Base-by-base conservation (phyloP, 2,888 invertebrate species). In the Chouioia cunea region DNA sequence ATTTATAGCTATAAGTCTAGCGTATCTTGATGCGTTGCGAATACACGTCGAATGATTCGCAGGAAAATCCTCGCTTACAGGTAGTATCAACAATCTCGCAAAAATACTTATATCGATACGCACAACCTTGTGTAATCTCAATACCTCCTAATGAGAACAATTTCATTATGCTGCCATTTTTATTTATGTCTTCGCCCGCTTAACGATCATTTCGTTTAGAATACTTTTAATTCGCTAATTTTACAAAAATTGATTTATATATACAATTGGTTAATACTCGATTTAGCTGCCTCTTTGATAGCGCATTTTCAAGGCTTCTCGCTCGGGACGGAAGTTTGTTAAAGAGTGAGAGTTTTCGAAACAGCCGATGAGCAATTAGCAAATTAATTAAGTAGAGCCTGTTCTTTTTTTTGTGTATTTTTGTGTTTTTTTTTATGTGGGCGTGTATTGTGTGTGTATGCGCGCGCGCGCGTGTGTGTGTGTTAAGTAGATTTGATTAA, bases 51-150 rank as follows among this genome's bases (percentile, higher is more conserved):
- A 12, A 36, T 36, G 36, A 36, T 36, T 12, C 36, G 10, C 36
- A 4, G 66, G 63, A 58, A 71, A 71, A 71, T 71, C 54, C 67
- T 71, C 62, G 44, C 52, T 44, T 80, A 79, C 81, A 85, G 80
- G 36, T 36, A 12, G 6, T 84, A 84, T 83, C 83, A 85, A 84
- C 85, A 85, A 84, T 83, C 23, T 58, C 27, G 52, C 59, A 56
- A 82, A 83, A 82, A 84, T 84, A 84, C 84, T 85, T 84, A 84
- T 83, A 83, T 80, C 81, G 79, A 84, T 84, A 84, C 81, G 82
- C 84, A 85, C 85, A 85, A 85, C 85, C 85, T 83, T 82, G 84
- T 82, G 83, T 84, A 85, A 85, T 85, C 85, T 85, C 85, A 85
- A 83, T 82, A 84, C 83, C 83, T 85, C 83, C 80, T 84, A 59